Conservation (phyloP, 2,888 invertebrate genomes). For the Athalia cordata region DNA sequence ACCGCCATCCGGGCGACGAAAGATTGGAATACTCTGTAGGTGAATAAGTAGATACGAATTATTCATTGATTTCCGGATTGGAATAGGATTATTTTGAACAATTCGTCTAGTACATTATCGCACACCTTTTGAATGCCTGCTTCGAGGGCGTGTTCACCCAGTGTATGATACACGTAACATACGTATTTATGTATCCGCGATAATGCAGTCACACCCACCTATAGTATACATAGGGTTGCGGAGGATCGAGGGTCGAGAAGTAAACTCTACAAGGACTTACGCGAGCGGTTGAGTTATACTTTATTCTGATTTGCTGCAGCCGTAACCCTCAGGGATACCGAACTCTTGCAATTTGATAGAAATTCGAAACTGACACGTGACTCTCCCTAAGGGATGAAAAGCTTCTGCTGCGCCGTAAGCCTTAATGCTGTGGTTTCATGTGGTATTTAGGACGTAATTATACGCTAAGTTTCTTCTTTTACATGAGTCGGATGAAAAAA, state of each 20-base stretch:
- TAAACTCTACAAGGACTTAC: not conserved
- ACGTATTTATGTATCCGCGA: not conserved
- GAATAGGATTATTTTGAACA: too few species aligned
- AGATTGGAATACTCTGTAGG: too few species aligned
- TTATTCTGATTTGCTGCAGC: constrained; percentile 1
- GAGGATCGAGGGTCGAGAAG: not conserved
- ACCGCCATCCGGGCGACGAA: too few species aligned
- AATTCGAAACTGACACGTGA: constrained; percentile 43
- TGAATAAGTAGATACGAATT: too few species aligned
- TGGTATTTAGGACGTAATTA: constrained; percentile 24
- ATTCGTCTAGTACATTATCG: too few species aligned
- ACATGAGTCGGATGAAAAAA: constrained; percentile 6
- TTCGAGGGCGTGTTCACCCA: too few species aligned
- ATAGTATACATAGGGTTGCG: too few species aligned
- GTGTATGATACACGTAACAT: not conserved
- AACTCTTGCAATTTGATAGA: constrained; percentile 32
- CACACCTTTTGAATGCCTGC: too few species aligned
- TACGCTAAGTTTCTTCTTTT: not conserved
- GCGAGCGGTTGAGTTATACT: constrained; percentile 14
- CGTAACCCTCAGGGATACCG: not conserved
- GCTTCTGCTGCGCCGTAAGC: too few species aligned
- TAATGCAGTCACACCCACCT: constrained; percentile 21
- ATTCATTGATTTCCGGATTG: too few species aligned
- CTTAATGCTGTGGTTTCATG: constrained; percentile 18
- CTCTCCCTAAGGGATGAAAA: not conserved